Conservation (phyloP, 2,113 vertebrate species). For the Otocyon megalotis region DNA sequence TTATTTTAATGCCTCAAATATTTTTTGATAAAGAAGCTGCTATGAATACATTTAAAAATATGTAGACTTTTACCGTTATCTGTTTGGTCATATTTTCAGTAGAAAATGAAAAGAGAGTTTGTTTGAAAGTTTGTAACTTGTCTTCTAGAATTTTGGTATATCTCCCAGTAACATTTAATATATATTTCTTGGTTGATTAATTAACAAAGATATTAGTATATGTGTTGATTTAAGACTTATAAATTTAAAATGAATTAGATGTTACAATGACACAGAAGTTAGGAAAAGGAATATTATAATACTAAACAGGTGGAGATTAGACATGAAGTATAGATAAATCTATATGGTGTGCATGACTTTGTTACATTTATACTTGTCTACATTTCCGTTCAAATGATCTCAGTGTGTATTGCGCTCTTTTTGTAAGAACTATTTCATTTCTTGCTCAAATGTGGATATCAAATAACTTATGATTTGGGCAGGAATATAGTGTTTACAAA, state of each 20-base stretch:
- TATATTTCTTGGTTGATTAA: constrained; percentile 16
- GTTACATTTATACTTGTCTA: not conserved
- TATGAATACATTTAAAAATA: not conserved
- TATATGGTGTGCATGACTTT: not conserved
- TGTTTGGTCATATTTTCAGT: constrained; percentile 3
- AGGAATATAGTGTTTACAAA: not conserved
- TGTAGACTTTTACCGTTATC: not conserved
- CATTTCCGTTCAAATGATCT: constrained; percentile 25
- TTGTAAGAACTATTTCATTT: not conserved
- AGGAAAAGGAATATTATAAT: not conserved
- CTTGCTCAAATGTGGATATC: not conserved
- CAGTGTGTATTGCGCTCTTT: not conserved
- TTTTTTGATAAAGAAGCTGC: not conserved
- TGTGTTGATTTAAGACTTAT: not conserved
- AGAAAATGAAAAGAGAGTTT: no score
- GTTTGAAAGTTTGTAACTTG: not conserved
- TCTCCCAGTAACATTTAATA: not conserved
- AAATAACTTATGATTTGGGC: not conserved
- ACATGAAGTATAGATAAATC: not conserved
- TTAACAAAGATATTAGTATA: constrained; percentile 19
- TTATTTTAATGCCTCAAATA: constrained; percentile 18
- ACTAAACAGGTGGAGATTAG: not conserved
- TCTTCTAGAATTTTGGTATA: constrained; percentile 16
- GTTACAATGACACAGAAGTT: not conserved
- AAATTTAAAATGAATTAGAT: constrained; percentile 30